These are phyloP conservation scores for Chloromyia formosa DNA, from an alignment of 2,888 invertebrate species.

Conservation along the genomic window DNA sequence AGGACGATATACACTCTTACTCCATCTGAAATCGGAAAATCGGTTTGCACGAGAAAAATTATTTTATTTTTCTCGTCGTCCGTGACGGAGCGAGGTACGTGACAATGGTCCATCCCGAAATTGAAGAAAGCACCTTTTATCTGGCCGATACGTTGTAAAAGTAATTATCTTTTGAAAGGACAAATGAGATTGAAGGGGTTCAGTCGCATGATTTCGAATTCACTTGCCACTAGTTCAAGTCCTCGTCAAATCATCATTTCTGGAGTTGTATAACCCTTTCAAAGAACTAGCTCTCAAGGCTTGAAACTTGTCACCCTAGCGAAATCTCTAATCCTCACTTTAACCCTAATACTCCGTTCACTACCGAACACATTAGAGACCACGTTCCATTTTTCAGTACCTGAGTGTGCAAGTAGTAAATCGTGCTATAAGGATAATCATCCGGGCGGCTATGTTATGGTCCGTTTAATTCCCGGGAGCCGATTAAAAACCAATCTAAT, in stretches of 20 bases:
- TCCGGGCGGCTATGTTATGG: slow-evolving; percentile 46
- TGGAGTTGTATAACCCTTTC: no score
- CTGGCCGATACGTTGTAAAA: not conserved
- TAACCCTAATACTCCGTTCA: not conserved
- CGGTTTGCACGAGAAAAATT: slow-evolving; percentile 4
- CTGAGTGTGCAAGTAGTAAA: slow-evolving; percentile 37
- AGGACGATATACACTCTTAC: not conserved
- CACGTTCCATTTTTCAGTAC: not conserved
- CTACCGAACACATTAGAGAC: not conserved
- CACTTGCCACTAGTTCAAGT: no score
- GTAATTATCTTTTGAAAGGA: slow-evolving; percentile 15
- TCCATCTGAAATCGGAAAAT: slow-evolving; percentile 12
- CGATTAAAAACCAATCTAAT: slow-evolving; percentile 50
- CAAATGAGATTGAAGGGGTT: no score
- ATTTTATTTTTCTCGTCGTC: slow-evolving; percentile 11
- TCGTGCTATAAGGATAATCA: slow-evolving; percentile 45
- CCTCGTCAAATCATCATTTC: no score
- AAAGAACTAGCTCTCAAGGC: no score
- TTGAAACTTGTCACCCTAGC: no score
- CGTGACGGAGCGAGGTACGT: slow-evolving; percentile 44
- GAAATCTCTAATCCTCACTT: no score
- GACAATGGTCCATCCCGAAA: slow-evolving; percentile 48
- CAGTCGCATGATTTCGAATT: no score
- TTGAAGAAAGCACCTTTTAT: slow-evolving; percentile 22
- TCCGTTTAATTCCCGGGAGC: slow-evolving; percentile 48